These are phyloP conservation scores for Dermochelys coriacea DNA, from an alignment of 2,797 vertebrate genomes.

Conservation along the genomic window DNA sequence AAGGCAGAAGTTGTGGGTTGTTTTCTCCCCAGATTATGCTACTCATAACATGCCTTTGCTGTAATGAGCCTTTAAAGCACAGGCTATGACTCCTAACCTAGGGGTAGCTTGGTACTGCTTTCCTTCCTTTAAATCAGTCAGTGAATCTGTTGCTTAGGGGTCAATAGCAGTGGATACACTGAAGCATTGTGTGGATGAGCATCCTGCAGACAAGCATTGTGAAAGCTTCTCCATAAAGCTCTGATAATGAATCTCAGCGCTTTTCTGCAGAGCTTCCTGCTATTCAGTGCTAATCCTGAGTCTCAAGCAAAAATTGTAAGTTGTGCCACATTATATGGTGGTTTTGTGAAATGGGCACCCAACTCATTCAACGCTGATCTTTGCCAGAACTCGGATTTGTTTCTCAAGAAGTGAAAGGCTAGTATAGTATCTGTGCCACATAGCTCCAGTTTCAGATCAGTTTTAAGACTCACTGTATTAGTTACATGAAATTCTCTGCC, in stretches of 20 bases:
- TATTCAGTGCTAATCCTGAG: not conserved
- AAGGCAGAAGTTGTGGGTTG: not conserved
- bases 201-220: not conserved
- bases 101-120: not conserved
- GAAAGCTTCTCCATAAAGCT: not conserved
- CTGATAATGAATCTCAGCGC: not conserved
- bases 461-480: not conserved
- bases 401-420: not conserved
- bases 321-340: accelerated
- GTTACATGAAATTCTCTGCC: not conserved
- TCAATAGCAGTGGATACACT: accelerated
- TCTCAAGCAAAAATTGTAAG: not conserved
- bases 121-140: not conserved
- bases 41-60: not conserved
- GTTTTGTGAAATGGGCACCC: not conserved
- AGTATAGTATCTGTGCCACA: not conserved
- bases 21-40: not conserved
- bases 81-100: not conserved
- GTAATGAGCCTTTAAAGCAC: not conserved
- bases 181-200: not conserved
- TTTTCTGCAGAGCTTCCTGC: not conserved
- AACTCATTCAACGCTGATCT: not conserved
- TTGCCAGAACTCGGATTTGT: not conserved
- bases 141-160: constrained; percentile 1
- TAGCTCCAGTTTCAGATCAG: not conserved